These are phyloP conservation scores for Lordiphosa fenestrarum DNA, from an alignment of 2,888 invertebrate species.

Conservation along the genomic window DNA sequence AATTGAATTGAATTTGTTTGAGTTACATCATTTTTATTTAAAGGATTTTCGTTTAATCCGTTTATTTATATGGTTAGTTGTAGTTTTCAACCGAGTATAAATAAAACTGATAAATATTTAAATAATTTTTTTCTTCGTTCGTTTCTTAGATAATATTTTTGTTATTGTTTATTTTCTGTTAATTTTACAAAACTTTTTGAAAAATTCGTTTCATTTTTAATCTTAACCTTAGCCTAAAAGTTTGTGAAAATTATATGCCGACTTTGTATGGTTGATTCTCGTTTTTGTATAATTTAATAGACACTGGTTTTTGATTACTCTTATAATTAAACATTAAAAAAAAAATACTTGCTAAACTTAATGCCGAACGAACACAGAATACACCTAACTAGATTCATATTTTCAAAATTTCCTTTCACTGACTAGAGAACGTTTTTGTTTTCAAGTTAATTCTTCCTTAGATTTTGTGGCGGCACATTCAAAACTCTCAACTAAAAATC, in stretches of 20 bases:
- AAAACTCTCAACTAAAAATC: constrained; percentile 23
- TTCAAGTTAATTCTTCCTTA: neutral
- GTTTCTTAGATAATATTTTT: neutral
- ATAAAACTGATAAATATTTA: no score
- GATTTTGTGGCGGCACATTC: neutral
- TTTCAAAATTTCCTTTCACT: constrained; percentile 42
- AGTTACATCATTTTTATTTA: no score
- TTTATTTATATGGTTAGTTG: no score
- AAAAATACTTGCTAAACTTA: constrained; percentile 14
- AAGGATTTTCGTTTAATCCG: no score
- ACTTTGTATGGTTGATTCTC: neutral
- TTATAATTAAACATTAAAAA: constrained; percentile 1
- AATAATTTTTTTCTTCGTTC: no score
- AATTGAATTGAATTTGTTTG: no score
- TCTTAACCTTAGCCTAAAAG: neutral
- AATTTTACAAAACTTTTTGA: neutral
- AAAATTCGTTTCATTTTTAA: neutral
- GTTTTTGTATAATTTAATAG: neutral
- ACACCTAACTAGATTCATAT: constrained; percentile 17
- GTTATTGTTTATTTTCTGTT: neutral
- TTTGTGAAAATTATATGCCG: no score
- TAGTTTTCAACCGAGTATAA: no score
- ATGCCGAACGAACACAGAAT: constrained; percentile 18
- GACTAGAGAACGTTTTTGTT: constrained; percentile 51
- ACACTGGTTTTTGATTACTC: neutral